A percentile compares a stretch with the other conserved stretches of the same genome.
phyloP scores from a whole-genome alignment of 1,140 invertebrate species.

The Metopolophium dirhodum region DNA sequence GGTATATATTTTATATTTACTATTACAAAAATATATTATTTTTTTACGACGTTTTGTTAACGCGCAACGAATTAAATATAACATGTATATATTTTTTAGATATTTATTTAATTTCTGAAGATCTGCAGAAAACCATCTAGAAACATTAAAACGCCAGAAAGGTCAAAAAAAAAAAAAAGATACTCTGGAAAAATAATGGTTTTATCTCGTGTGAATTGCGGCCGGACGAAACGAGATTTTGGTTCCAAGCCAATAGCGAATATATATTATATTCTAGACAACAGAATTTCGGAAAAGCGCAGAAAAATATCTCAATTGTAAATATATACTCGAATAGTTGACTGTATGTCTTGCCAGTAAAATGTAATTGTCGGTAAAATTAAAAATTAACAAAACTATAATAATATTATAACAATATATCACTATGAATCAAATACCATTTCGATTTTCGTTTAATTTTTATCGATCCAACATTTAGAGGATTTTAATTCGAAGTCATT shows the following conservation, averaged over 20 bases:
- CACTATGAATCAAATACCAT: neutral
- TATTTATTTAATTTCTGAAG: neutral
- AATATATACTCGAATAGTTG: neutral
- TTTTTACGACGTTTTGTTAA: neutral
- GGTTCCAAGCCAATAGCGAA: neutral
- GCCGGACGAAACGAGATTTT: neutral
- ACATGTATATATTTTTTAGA: neutral
- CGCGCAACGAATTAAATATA: neutral
- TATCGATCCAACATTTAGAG: neutral
- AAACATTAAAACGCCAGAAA: slow-evolving; percentile 5
- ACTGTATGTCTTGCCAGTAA: neutral
- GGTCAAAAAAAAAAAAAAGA: slow-evolving; percentile 6
- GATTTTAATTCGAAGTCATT: neutral
- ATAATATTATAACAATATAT: neutral
- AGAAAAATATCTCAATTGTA: slow-evolving; percentile 15
- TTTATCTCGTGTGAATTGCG: neutral
- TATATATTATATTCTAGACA: neutral
- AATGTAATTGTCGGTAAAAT: neutral
- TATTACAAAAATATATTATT: neutral
- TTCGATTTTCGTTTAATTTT: neutral
- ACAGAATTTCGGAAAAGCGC: neutral
- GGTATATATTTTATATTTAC: neutral
- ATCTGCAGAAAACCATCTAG: neutral
- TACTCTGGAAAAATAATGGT: neutral
- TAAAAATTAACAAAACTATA: neutral